Evolutionary conservation across 2,797 vertebrate genomes (phyloP).

Genomic region (Lacerta viridis): DNA sequence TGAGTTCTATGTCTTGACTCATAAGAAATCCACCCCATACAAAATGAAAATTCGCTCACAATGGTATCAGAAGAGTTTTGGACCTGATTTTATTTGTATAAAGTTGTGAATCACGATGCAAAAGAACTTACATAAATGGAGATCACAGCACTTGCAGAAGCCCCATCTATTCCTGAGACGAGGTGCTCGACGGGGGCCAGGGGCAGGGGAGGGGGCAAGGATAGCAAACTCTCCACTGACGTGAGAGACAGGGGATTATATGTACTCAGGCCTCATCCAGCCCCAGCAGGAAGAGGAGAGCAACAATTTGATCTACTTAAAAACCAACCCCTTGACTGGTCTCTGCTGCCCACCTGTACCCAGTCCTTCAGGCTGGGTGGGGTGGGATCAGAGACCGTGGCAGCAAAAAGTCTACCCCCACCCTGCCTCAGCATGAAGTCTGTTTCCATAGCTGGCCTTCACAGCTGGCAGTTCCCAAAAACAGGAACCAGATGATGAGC

Average conservation of each 20-base stretch:
- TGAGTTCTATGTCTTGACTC: not conserved
- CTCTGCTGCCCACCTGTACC: not conserved
- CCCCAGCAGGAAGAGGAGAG: conserved; percentile 13
- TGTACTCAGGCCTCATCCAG: not conserved
- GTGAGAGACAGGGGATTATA: conserved; percentile 43
- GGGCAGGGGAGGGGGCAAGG: conserved; percentile 72
- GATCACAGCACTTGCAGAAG: conserved; percentile 63
- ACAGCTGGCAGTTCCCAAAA: not conserved
- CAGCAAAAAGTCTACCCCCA: not conserved
- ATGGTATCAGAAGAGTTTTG: not conserved
- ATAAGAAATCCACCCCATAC: no score
- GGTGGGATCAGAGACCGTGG: not conserved
- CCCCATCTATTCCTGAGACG: conserved; percentile 53
- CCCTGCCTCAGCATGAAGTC: not conserved
- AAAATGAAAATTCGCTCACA: not conserved
- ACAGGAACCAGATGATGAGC: not conserved
- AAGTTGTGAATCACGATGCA: conserved; percentile 72
- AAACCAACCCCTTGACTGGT: not conserved
- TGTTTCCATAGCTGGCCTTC: not conserved
- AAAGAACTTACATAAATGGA: conserved; percentile 53
- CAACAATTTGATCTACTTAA: not conserved
- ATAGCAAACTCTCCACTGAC: conserved; percentile 35
- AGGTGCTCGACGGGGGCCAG: conserved; percentile 62
- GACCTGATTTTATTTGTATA: conserved; percentile 65
- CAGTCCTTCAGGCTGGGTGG: not conserved